Evolutionary conservation across 2,113 vertebrate genomes (phyloP), one percentile per base, ranked within the genome.

Genomic region (Piaya cayana): DNA sequence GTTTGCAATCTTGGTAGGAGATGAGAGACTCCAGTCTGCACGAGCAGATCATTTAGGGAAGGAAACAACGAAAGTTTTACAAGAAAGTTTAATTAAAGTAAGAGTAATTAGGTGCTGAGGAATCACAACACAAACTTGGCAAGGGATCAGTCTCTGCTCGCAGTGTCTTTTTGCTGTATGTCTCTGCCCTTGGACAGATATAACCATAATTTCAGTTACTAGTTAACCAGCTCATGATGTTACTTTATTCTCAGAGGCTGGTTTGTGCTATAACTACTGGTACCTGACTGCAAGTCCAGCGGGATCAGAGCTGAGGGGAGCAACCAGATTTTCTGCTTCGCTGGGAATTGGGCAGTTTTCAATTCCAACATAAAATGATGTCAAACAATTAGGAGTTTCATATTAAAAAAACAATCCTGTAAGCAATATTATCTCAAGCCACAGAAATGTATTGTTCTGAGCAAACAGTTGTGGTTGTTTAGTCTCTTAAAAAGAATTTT

Each of bases 81-180:
- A 37, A 90, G 85, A 95, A 96, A 95, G 52, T 95, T 94, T 95
- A 95, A 96, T 96, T 96, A 95, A 94, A 95, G 53, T 72, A 34
- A 59, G 75, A 74, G 84, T 89, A 96, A 95, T 96, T 92, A 93
- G 85, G 91, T 88, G 85, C 91, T 90, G 78, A 95, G 82, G 91
- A 95, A 94, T 95, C 87, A 83, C 70, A 45, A 89, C 91, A 67
- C 74, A 63, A 82, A 14, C 37, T 34, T 95, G 95, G 93, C 91
- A 85, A 11, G 4, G 75, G 87, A 58, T 94, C 74, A 85, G 92
- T 91, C 94, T 93, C 6, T 86, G 77, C 36, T 63, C 60, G 55
- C 75, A 88, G 91, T 56, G 96, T 90, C 93, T 95, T 45, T 88
- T 50, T 30, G 49, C 92, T 86, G 82, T 55, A 45, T 49, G 96